Conservation (phyloP, 2,888 invertebrate species). For the Nemotelus pantherinus region DNA sequence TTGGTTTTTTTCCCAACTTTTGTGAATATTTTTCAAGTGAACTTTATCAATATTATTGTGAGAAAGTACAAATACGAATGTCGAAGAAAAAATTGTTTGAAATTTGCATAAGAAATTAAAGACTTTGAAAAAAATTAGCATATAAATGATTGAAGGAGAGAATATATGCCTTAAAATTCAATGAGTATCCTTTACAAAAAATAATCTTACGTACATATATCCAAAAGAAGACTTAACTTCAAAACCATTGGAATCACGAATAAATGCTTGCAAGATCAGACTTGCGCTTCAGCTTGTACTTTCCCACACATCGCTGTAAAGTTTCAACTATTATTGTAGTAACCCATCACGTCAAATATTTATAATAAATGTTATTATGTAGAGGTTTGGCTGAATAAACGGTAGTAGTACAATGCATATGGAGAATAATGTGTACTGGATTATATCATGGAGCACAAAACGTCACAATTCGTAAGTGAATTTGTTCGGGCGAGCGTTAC, state of each 20-base stretch:
- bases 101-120: no score
- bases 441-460: conserved; percentile 18
- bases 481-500: conserved; percentile 63
- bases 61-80: not conserved
- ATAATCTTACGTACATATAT: no score
- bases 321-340: not conserved
- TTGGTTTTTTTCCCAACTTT: not conserved
- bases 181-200: no score
- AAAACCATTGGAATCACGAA: no score
- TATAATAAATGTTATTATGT: conserved; percentile 22
- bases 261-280: no score
- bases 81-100: not conserved
- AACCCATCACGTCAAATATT: conserved; percentile 19
- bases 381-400: not conserved
- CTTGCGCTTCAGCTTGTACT: no score
- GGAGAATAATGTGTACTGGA: not conserved
- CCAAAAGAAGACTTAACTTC: no score
- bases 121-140: no score
- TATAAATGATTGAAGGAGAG: no score
- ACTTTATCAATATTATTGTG: no score
- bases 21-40: not conserved
- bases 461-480: conserved; percentile 65
- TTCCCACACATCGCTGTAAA: no score
- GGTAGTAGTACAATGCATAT: not conserved
- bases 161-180: no score